Base-by-base conservation (phyloP, 1,140 invertebrate species). In the Centruroides sculpturatus region DNA sequence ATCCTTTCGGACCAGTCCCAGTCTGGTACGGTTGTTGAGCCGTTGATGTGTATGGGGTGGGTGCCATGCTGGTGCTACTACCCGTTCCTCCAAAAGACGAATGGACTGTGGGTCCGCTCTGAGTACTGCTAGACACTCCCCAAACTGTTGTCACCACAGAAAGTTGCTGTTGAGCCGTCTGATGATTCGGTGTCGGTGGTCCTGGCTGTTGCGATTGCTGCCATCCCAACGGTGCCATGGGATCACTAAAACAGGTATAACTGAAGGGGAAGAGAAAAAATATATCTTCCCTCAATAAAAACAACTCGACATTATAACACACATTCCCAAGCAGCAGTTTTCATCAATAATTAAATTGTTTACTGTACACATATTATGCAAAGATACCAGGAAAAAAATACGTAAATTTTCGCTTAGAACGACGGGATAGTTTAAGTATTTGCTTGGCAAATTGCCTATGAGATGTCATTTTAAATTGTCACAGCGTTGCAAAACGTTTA, bases 101-200 rank as follows among this genome's bases (percentile, higher is more conserved):
- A 9, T 68, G 70, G 51, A 67, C 67, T 52, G 71, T 71, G n/a
- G 72, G 72, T 35, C 68, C 72, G 54, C 69, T 73, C 64, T 72
- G 72, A 10, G 72, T 74, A 54, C 70, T 72, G 35, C 69, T 71
- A 1, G 72, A 70, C 55, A 72, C 69, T 13, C 71, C 73, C 13
- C 73, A 70, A 36, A 74, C 71, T 7, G 72, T 74, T 13, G 74
- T 75, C 35, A 82, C 83, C 71, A 76, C 74, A 35, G 75, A 73
- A 10, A 73, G 74, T 54, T 75, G 66, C 47, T 67, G 64, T 59
- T 64, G 63, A 35, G 46, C 47, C 10, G 47, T 36, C 47, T 55
- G 55, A 52, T 53, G 46, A 12, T 51, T 48, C 49, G 63, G 69
- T 8, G 66, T 64, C 48, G 67, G 69, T 59, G 65, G 66, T 13